Evolutionary conservation across 2,797 vertebrate species (phyloP).

Genomic region (Phoebastria nigripes): DNA sequence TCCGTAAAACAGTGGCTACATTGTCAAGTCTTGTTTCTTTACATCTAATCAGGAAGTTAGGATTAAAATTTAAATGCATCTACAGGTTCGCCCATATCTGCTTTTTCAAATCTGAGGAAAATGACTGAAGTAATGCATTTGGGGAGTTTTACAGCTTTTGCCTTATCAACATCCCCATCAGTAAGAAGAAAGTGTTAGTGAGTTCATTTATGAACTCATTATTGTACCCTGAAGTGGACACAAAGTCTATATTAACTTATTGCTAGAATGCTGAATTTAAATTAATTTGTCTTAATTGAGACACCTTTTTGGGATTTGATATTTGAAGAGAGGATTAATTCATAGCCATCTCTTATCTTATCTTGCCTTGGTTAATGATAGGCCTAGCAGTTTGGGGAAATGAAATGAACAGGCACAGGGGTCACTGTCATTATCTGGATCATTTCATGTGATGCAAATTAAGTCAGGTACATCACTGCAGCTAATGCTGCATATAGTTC

Average conservation of each 20-base stretch:
- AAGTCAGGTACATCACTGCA: neutral
- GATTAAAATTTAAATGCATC: neutral
- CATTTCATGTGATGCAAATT: slow-evolving; percentile 38
- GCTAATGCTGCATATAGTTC: neutral
- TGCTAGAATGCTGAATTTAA: slow-evolving; percentile 17
- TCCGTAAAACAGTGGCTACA: neutral
- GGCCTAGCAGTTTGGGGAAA: slow-evolving; percentile 36
- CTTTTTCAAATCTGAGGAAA: neutral
- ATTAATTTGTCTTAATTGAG: slow-evolving; percentile 43
- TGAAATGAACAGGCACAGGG: slow-evolving; percentile 1
- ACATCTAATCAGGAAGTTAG: neutral
- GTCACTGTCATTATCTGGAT: slow-evolving; percentile 34
- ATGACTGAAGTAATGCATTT: neutral
- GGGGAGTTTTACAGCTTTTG: neutral
- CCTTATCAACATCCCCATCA: neutral
- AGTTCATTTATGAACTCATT: neutral
- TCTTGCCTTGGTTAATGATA: slow-evolving; percentile 19
- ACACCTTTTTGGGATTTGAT: slow-evolving; percentile 24
- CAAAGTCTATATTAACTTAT: neutral
- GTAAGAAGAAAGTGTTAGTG: neutral
- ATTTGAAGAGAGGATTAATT: slow-evolving; percentile 43
- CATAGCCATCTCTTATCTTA: slow-evolving; percentile 29
- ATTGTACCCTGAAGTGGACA: neutral
- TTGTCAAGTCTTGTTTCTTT: neutral
- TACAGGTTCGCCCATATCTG: neutral